These are phyloP conservation scores for Acleris cristana DNA, from an alignment of 2,888 invertebrate genomes.

Conservation along the genomic window DNA sequence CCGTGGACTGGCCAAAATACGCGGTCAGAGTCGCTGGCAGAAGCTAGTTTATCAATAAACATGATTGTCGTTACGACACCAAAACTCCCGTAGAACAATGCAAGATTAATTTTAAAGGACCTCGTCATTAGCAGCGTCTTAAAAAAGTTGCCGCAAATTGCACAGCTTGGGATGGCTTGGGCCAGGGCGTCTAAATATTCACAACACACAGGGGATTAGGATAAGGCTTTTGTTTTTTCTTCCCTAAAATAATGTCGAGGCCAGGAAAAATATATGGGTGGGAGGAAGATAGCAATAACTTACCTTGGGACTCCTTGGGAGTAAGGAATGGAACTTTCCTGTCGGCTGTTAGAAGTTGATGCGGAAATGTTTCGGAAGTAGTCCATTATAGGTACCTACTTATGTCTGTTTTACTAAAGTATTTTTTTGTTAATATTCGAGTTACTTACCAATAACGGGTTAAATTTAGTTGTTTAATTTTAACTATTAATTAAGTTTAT, in stretches of 20 bases:
- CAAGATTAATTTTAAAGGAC: conserved; percentile 14
- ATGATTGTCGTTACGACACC: too few species aligned
- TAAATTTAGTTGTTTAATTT: too few species aligned
- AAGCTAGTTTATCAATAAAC: too few species aligned
- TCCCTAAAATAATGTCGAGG: conserved; percentile 14
- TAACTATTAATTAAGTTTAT: too few species aligned
- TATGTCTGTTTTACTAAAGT: too few species aligned
- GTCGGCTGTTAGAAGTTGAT: not conserved
- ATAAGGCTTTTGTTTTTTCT: conserved; percentile 45
- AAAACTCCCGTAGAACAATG: not conserved
- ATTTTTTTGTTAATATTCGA: too few species aligned
- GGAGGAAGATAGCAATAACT: conserved; percentile 47
- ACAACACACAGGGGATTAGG: conserved; percentile 66
- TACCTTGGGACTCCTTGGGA: conserved; percentile 38
- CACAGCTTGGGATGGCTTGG: not conserved
- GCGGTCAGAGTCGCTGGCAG: too few species aligned
- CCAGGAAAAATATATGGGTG: conserved; percentile 49
- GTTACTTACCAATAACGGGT: too few species aligned
- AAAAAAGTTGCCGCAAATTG: conserved; percentile 14
- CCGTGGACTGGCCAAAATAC: too few species aligned
- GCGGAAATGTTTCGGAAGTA: too few species aligned
- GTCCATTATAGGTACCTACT: too few species aligned
- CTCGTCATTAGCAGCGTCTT: conserved; percentile 9
- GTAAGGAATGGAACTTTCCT: conserved; percentile 9
- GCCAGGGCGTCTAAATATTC: conserved; percentile 54